A percentile compares a stretch with the other conserved stretches of the same genome.
These are phyloP conservation scores for Notamacropus eugenii DNA, from an alignment of 2,797 vertebrate species.

Conservation along the genomic window DNA sequence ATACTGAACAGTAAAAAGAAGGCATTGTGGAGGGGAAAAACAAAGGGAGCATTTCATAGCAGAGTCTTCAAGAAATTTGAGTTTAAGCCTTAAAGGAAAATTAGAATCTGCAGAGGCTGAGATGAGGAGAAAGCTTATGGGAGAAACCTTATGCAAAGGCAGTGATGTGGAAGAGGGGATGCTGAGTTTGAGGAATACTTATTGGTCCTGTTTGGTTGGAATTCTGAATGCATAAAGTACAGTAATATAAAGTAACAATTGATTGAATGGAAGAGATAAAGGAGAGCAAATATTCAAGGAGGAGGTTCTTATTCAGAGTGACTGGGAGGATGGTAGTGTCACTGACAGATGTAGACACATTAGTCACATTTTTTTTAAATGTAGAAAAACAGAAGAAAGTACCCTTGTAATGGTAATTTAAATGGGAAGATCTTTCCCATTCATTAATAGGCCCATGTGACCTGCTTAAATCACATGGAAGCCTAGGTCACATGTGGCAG, in stretches of 20 bases:
- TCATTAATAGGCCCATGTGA: too few species aligned
- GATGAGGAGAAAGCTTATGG: not conserved
- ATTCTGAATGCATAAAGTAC: not conserved
- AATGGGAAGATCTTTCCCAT: too few species aligned
- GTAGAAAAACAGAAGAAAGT: not conserved
- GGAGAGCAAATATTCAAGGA: not conserved
- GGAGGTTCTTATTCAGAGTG: not conserved
- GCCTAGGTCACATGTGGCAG: too few species aligned
- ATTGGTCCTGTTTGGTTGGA: not conserved
- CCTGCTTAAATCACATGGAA: too few species aligned
- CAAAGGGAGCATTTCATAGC: not conserved
- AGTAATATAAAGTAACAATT: not conserved
- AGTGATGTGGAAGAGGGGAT: not conserved
- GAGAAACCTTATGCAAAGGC: not conserved
- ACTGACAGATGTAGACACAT: not conserved
- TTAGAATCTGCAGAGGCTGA: not conserved
- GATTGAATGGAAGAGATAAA: not conserved
- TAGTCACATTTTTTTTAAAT: not conserved
- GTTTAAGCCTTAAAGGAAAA: not conserved
- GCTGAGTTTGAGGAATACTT: not conserved
- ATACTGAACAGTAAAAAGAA: not conserved
- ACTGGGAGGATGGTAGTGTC: not conserved
- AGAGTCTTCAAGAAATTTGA: not conserved
- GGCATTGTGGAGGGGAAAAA: not conserved
- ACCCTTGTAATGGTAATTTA: too few species aligned